Evolutionary conservation across 2,888 invertebrate genomes (phyloP).

Genomic region (Troides aeacus): DNA sequence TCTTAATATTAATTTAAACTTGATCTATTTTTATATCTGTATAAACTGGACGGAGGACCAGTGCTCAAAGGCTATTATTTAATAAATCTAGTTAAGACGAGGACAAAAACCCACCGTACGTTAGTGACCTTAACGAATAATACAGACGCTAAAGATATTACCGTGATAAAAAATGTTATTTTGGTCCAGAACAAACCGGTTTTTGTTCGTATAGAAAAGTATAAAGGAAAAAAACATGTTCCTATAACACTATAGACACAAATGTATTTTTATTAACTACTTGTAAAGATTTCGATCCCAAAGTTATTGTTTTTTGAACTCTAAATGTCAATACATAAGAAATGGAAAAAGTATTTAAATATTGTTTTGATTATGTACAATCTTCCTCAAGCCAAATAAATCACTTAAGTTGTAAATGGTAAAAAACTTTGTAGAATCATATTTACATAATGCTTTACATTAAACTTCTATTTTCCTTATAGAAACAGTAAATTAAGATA

Average conservation of each 20-base stretch:
- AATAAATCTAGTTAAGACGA: constrained; percentile 26
- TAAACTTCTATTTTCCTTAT: background rate
- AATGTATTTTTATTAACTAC: background rate
- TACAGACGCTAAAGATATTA: constrained; percentile 38
- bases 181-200: background rate
- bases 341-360: too few relatives aligned
- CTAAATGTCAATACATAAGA: too few relatives aligned
- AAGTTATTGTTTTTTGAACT: too few relatives aligned
- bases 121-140: constrained; percentile 35
- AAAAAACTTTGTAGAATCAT: background rate
- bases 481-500: background rate
- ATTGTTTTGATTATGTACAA: too few relatives aligned
- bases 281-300: too few relatives aligned
- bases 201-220: background rate
- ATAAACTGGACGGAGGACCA: background rate
- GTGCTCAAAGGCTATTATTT: constrained; percentile 12
- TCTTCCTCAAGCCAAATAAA: too few relatives aligned
- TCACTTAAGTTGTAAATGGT: background rate
- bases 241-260: background rate
- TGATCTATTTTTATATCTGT: background rate
- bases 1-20: background rate
- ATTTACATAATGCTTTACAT: background rate
- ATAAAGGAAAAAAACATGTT: background rate
- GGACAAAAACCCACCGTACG: constrained; percentile 23
- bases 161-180: background rate